Evolutionary conservation across 1,140 invertebrate genomes (phyloP).

Genomic region (Aphelenchoides fujianensis): DNA sequence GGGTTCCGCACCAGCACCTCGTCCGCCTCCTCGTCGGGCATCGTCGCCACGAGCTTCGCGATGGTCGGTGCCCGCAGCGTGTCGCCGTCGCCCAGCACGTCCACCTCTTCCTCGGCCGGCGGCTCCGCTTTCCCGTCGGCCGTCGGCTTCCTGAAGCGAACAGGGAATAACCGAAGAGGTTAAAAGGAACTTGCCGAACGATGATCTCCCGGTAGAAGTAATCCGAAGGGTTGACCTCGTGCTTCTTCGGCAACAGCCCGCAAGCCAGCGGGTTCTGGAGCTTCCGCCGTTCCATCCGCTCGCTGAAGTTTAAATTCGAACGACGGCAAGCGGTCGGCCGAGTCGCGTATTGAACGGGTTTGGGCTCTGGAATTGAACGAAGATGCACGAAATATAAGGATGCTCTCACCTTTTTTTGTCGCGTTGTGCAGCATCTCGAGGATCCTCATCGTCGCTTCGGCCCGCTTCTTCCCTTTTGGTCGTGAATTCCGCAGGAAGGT

Average conservation of each 20-base stretch:
- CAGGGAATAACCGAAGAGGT: no score
- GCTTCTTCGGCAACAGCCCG: neutral
- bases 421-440: no score
- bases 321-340: no score
- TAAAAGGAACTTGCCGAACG: constrained; percentile 24
- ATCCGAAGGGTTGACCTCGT: constrained; percentile 3
- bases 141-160: neutral
- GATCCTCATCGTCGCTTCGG: no score
- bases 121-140: constrained; percentile 8
- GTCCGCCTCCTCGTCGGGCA: constrained; percentile 13
- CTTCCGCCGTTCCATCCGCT: constrained; percentile 12
- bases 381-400: no score
- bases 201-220: constrained; percentile 34
- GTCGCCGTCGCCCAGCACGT: constrained; percentile 15
- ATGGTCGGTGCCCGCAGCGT: neutral
- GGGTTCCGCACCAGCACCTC: constrained; percentile 28
- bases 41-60: neutral
- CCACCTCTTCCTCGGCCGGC: constrained; percentile 22
- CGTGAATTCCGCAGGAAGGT: no score
- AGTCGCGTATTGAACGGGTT: no score
- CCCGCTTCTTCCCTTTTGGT: no score
- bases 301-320: no score
- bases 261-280: constrained; percentile 25
- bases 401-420: no score
- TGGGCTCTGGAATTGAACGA: no score